Evolutionary conservation across 1,140 invertebrate genomes (phyloP).

Genomic region (Macrotrachela quadricornifera): DNA sequence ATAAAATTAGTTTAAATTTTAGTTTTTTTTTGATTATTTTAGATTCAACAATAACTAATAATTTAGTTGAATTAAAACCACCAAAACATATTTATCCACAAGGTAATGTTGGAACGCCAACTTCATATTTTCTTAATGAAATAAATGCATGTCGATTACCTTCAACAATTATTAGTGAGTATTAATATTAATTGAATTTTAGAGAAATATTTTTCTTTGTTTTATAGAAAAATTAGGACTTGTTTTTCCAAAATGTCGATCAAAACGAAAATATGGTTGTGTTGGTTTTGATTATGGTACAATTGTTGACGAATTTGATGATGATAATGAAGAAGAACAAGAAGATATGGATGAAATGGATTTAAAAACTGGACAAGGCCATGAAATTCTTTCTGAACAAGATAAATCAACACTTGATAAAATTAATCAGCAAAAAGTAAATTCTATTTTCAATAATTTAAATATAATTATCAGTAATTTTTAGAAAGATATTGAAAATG

Average conservation of each 20-base stretch:
- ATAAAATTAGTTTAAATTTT: neutral
- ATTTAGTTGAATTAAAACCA: too few species aligned
- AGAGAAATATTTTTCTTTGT: neutral
- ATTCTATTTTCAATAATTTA: neutral
- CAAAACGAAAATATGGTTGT: neutral
- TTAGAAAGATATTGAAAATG: neutral
- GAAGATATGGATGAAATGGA: neutral
- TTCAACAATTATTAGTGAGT: conserved; percentile 33
- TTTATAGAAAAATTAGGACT: conserved; percentile 7
- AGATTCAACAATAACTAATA: neutral
- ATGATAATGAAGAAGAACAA: neutral
- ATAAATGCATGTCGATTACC: conserved; percentile 36
- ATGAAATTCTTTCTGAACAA: conserved; percentile 8
- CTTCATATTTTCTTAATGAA: conserved; percentile 31
- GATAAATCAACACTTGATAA: neutral
- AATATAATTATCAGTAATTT: neutral
- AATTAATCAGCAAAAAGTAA: neutral
- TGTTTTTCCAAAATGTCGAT: too few species aligned
- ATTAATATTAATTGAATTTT: conserved; percentile 9
- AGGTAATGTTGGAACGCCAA: conserved; percentile 41
- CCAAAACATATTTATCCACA: conserved; percentile 9
- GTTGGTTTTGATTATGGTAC: conserved; percentile 4
- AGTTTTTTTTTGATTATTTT: neutral
- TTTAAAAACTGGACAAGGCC: conserved; percentile 8
- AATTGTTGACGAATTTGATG: neutral